phyloP scores from a whole-genome alignment of 2,113 vertebrate species.

The Onychorhynchus coronatus region DNA sequence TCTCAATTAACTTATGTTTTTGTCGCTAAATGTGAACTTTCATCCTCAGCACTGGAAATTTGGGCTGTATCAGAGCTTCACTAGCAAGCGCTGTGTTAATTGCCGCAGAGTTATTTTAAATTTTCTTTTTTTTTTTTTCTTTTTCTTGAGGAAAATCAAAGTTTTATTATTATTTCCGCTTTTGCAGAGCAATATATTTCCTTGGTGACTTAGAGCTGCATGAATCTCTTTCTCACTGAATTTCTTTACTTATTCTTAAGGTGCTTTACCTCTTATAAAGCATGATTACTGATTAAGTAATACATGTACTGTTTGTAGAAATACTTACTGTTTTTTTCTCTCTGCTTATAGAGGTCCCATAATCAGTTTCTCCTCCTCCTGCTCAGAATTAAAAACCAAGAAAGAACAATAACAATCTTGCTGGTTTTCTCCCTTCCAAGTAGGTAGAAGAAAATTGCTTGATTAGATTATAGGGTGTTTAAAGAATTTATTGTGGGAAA shows the following conservation, averaged over 20 bases:
- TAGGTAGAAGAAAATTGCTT: slow-evolving; percentile 53
- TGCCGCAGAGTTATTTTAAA: neutral
- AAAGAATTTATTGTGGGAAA: slow-evolving; percentile 48
- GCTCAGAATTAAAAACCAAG: neutral
- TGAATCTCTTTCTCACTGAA: neutral
- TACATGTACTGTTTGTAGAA: neutral
- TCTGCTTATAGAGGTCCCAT: neutral
- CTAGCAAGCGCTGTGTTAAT: neutral
- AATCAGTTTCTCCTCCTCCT: neutral
- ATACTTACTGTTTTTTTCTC: neutral
- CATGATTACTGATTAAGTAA: neutral
- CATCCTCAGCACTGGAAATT: neutral
- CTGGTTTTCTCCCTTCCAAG: neutral
- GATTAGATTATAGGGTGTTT: slow-evolving; percentile 55
- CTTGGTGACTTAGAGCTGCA: neutral
- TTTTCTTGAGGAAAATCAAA: neutral
- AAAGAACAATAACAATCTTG: neutral
- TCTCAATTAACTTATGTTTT: accelerated
- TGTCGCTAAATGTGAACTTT: neutral
- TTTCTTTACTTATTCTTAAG: neutral
- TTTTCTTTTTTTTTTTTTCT: neutral
- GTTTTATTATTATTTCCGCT: neutral
- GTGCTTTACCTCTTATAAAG: neutral
- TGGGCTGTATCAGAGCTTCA: neutral
- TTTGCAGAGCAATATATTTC: neutral